Percentiles rank a stretch among this genome's conserved stretches.
These are phyloP conservation scores for Campoplex capitator DNA, from an alignment of 2,888 invertebrate genomes.

Conservation along the genomic window DNA sequence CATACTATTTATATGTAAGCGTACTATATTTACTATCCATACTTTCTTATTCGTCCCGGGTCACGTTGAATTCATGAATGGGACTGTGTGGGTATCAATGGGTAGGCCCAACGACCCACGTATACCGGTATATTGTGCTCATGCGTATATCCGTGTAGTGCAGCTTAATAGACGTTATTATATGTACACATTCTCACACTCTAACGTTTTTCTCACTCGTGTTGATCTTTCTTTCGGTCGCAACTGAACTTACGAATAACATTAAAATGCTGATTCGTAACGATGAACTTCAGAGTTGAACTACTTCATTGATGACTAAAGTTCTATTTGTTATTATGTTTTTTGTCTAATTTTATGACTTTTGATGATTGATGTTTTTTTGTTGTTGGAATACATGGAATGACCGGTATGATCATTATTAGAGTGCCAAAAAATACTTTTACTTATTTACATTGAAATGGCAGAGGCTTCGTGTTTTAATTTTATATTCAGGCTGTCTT, in stretches of 20 bases:
- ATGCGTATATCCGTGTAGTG: constrained; percentile 8
- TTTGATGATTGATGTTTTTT: neutral
- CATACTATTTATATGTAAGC: constrained; percentile 38
- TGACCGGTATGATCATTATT: too few species aligned
- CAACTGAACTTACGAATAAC: constrained; percentile 25
- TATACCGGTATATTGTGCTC: constrained; percentile 29
- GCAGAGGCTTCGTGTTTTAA: neutral
- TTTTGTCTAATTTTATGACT: neutral
- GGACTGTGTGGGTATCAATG: constrained; percentile 80
- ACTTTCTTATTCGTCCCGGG: constrained; percentile 75
- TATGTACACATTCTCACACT: constrained; percentile 12
- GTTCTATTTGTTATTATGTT: neutral
- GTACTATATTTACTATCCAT: constrained; percentile 43
- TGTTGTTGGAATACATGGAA: too few species aligned
- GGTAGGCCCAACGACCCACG: constrained; percentile 71
- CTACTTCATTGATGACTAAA: constrained; percentile 9
- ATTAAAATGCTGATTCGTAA: constrained; percentile 44
- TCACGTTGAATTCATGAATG: constrained; percentile 80
- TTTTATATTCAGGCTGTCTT: neutral
- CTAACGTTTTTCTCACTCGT: constrained; percentile 41
- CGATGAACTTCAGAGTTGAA: neutral
- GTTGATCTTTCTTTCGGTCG: constrained; percentile 47
- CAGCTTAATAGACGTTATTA: constrained; percentile 5
- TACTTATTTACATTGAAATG: too few species aligned
- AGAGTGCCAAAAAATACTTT: too few species aligned